Evolutionary conservation across 2,888 invertebrate genomes (phyloP), one percentile per base, ranked within the genome.

Genomic region (Leptarthrus brevirostris): DNA sequence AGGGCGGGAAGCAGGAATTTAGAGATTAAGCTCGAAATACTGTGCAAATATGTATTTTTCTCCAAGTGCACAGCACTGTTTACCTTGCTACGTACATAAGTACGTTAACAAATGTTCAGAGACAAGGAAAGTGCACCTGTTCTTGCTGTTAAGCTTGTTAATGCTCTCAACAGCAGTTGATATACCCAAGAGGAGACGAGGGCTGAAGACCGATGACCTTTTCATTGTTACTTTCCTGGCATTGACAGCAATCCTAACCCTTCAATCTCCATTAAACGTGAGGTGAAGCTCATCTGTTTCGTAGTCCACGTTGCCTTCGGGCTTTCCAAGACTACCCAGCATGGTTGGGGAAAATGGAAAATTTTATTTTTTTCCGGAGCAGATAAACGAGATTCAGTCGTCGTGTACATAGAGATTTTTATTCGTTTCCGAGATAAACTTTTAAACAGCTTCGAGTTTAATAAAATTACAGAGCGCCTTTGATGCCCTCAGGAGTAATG

Each of bases 121-220:
- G 56, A 24, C 30, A n/a, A 34, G 14, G 16, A 30, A n/a, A 16
- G 16, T 56, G 16, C 40, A 53, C 3, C 53, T 12, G 44, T 3
- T 12, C 4, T 56, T 3, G 30, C 30, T 30, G 4, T 30, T 30
- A 8, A 8, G 30, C 8, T 30, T 5, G 30, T 30, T 30, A 30
- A 30, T 16, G 1, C 16, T 26, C 30, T 16, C 16, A 26, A 24
- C 22, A 16, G 3, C 10, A 44, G 24, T 44, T 49, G 26, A 18
- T 22, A 16, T 53, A 12, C 22, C 18, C 20, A 4, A 20, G 14
- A 10, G 2, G 3, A 53, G 22, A 14, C 10, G 22, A 44, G 40
- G 14, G 61, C 24, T 26, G n/a, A 26, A 47, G 47, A 30, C 66
- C 66, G 44, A 47, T 66, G 66, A 66, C 49, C 66, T 66, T 44